Base-by-base conservation (phyloP, 2,797 vertebrate genomes). In the Tenualosa thibaudeaui region DNA sequence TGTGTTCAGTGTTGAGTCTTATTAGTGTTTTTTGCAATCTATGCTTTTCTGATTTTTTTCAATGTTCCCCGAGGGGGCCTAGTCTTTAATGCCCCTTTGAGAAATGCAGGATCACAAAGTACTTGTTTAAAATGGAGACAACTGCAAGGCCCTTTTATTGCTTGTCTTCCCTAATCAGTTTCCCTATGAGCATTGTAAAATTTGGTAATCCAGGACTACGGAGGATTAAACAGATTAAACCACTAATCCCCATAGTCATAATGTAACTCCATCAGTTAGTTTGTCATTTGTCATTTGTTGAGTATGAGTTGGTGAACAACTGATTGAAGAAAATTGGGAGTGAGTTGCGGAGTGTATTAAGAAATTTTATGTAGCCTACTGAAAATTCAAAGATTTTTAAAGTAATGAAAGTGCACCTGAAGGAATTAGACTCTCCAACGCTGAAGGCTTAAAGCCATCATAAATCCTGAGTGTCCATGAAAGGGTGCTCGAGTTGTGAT, bases 401-500 rank as follows among this genome's bases (percentile, higher is more conserved):
- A 31, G 31, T 31, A 31, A 31, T 31, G 31, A 31, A 31, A 31
- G 37, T 1, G 15, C 65, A 71, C 65, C 65, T 71, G 65, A 10
- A 15, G 65, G 12, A 37, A 6, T 5, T 17, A 6, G 13, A 31
- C 15, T 17, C 3, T 15, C 9, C 13, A 46, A 22, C 15, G 37
- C 15, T 7, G 40, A 78, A 0, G 37, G 37, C 15, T 75, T 40
- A 19, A 15, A 37, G 68, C 12, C 1, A 58, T 58, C 17, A 62
- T 10, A 24, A 85, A 81, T 90, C 7, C 7, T 9, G 4, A 51
- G 89, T 8, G 5, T 91, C 88, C 87, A 81, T 43, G 24, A 86
- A 84, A 65, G 86, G 17, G 85, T 78, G 81, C 71, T 86, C 86
- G 56, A 82, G 87, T 83, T 82, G 86, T 84, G 85, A 83, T 88